phyloP scores from a whole-genome alignment of 1,140 invertebrate species.

The Lucilia cuprina region DNA sequence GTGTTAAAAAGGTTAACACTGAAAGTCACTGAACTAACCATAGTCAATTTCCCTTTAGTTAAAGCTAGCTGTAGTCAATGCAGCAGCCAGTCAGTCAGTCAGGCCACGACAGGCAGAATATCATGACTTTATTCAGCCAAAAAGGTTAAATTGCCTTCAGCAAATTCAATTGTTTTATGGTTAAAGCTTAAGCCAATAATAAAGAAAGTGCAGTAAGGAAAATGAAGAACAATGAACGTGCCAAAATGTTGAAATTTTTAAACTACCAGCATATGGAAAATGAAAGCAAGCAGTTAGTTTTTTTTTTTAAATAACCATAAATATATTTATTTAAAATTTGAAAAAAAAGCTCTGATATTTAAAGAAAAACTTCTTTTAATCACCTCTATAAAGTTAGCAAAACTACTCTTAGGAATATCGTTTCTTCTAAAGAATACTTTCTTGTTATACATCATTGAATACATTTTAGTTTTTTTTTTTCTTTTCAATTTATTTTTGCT shows the following conservation, averaged over 20 bases:
- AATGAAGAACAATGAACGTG: background rate
- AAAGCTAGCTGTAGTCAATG: background rate
- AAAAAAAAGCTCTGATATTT: too few species aligned
- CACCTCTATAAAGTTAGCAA: too few species aligned
- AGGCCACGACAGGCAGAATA: background rate
- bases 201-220: background rate
- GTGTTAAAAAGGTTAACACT: background rate
- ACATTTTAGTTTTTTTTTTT: background rate
- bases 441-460: background rate
- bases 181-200: background rate
- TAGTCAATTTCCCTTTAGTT: background rate
- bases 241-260: background rate
- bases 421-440: background rate
- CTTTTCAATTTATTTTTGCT: background rate
- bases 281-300: background rate
- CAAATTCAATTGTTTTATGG: slow-evolving; percentile 14
- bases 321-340: too few species aligned
- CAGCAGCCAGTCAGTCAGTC: background rate
- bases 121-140: background rate
- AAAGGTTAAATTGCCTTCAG: background rate
- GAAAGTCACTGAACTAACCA: background rate
- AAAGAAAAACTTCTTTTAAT: too few species aligned
- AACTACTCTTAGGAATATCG: background rate
- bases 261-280: background rate
- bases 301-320: too few species aligned